Evolutionary conservation across 2,113 vertebrate species (phyloP).

Genomic region (Sialia sialis): DNA sequence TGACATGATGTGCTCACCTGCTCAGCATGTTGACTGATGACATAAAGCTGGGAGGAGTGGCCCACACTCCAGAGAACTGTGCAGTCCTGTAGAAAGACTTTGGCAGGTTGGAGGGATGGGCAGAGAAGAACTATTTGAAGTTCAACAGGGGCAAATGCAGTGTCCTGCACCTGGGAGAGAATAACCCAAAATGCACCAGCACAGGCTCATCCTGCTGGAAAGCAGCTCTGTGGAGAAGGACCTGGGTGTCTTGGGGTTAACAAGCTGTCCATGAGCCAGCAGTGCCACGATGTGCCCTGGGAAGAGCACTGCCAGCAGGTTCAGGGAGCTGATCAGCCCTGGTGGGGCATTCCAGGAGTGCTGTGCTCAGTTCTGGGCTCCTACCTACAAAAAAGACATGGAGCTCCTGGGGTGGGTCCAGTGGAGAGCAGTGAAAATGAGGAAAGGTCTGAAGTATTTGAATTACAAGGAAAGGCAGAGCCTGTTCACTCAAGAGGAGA

Average conservation of each 20-base stretch:
- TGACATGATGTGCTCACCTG: fast-evolving
- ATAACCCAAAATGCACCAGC: neutral
- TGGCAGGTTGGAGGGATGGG: neutral
- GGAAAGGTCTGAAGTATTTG: neutral
- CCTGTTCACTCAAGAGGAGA: neutral
- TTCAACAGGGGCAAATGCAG: neutral
- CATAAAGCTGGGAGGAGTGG: neutral
- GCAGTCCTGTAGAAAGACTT: neutral
- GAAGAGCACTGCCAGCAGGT: no score
- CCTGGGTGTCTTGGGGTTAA: fast-evolving
- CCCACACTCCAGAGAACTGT: neutral
- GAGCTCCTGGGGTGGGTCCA: neutral
- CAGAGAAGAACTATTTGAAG: neutral
- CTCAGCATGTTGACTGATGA: neutral
- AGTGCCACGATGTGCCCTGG: no score
- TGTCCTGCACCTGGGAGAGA: neutral
- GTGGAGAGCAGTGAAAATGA: neutral
- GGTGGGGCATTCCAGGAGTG: neutral
- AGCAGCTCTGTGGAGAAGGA: neutral
- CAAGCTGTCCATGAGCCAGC: neutral
- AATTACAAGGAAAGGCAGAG: neutral
- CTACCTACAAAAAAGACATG: neutral
- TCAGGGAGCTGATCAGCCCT: neutral
- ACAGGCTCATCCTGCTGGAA: neutral
- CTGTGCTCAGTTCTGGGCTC: neutral